Evolutionary conservation across 2,113 vertebrate species (phyloP).

Genomic region (Menidia beryllina): DNA sequence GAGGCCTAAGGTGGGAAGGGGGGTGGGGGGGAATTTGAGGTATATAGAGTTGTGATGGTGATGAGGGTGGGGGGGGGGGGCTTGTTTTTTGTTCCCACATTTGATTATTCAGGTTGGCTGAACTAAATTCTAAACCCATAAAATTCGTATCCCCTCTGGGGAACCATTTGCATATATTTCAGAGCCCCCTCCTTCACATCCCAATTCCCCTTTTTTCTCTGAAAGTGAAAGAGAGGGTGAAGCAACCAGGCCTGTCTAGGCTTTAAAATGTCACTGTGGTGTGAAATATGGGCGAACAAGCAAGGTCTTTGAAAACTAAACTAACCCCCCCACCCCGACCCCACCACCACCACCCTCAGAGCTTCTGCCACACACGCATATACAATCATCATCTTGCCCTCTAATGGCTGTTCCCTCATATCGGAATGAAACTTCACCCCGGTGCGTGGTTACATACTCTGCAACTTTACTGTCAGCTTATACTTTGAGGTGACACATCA

Average conservation of each 20-base stretch:
- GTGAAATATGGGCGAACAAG: conserved; percentile 85
- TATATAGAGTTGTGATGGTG: conserved; percentile 59
- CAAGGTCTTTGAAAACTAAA: conserved; percentile 81
- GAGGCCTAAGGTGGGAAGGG: conserved; percentile 64
- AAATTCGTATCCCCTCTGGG: conserved; percentile 86
- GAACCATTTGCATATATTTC: conserved; percentile 89
- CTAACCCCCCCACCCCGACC: no score
- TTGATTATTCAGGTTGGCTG: conserved; percentile 96
- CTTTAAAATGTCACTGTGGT: conserved; percentile 86
- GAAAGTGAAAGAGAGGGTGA: conserved; percentile 83
- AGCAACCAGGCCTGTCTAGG: conserved; percentile 81
- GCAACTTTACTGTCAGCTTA: conserved; percentile 27
- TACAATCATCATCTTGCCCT: conserved; percentile 40
- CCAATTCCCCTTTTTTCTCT: conserved; percentile 77
- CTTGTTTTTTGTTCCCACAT: conserved; percentile 84
- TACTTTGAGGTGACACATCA: conserved; percentile 13
- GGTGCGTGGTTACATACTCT: conserved; percentile 29
- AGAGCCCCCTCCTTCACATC: conserved; percentile 64
- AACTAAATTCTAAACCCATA: conserved; percentile 90
- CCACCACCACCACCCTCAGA: conserved; percentile 54
- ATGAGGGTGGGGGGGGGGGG: conserved; percentile 24
- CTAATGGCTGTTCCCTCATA: conserved; percentile 48
- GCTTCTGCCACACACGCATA: conserved; percentile 53
- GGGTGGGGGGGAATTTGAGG: conserved; percentile 61
- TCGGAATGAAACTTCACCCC: conserved; percentile 42